Conservation (phyloP, 2,888 invertebrate species). For the Epistrophe eligans region DNA sequence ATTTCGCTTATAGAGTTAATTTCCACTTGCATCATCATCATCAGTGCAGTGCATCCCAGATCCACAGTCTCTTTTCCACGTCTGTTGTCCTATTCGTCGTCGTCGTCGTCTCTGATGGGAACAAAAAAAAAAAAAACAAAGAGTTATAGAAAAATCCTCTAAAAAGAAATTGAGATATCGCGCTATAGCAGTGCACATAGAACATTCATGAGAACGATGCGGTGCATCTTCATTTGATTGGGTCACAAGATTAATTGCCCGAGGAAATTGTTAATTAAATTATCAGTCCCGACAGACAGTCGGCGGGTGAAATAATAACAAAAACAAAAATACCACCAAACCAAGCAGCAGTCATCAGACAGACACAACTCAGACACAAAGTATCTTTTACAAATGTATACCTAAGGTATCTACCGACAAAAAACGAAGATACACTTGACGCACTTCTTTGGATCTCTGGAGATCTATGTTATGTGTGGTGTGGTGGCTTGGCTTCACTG, state of each 20-base stretch:
- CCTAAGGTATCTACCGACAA: not conserved
- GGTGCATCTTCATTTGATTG: conserved; percentile 74
- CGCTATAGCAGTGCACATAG: conserved; percentile 43
- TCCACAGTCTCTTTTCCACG: conserved; percentile 15
- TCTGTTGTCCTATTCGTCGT: conserved; percentile 13
- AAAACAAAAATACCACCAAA: conserved; percentile 2
- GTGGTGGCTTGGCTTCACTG: not conserved
- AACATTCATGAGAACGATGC: conserved; percentile 43
- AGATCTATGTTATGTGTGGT: conserved; percentile 18
- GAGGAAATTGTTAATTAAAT: conserved; percentile 82
- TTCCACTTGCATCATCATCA: conserved; percentile 60
- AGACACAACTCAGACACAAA: conserved; percentile 20
- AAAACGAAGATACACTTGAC: conserved; percentile 55
- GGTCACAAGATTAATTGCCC: conserved; percentile 81
- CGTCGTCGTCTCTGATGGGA: conserved; percentile 49
- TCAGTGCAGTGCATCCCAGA: conserved; percentile 13
- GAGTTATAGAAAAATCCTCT: conserved; percentile 6
- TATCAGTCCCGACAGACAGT: conserved; percentile 77
- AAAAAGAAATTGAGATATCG: conserved; percentile 61
- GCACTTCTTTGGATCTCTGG: conserved; percentile 50
- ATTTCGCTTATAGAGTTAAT: conserved; percentile 18
- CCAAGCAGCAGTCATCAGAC: not conserved
- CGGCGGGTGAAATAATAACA: conserved; percentile 61
- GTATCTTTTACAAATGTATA: conserved; percentile 23
- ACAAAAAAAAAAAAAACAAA: conserved; percentile 27